Evolutionary conservation across 2,888 invertebrate species (phyloP), one percentile per base, ranked within the genome.

Genomic region (Stenodera caucasica): DNA sequence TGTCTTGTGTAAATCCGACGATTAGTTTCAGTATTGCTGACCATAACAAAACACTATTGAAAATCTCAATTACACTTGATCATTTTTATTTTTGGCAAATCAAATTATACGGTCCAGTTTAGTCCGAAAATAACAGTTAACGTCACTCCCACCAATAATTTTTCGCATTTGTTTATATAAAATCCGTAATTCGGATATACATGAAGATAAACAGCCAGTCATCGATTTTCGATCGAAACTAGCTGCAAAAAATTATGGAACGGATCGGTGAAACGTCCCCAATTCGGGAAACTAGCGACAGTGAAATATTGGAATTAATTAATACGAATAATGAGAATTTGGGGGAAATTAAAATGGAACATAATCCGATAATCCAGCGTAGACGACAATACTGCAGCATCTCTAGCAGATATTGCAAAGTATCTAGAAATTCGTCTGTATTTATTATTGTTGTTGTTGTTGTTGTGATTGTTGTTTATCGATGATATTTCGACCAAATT

Each of bases 351-450:
- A 5, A 8, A 18, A 50, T 2, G 50, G 51, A 8, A 50, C 49
- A 33, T 33, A 59, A 52, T 60, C 59, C 5, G 61, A 60, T 57
- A 64, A 61, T 12, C 65, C 63, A 33, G 0, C 21, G 70, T 54
- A 70, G 72, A 58, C 69, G 66, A 49, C 67, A 71, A 58, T 73
- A 72, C 56, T 26, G 2, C 26, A 26, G 5, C 26, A n/a, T 26
- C 2, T 26, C 2, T 26, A 26, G 3, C 2, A 26, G 5, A 5
- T 26, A 26, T n/a, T n/a, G 73, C 58, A 68, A 66, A 65, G 70
- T 72, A 62, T 21, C 52, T 33, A 30, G 51, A 52, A 54, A 54
- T 51, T 56, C 14, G 35, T 33, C 30, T 37, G 21, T 40, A 35
- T 40, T 12, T 35, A 55, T 23, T 21, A 58, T 55, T 45, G 18